Evolutionary conservation across 2,113 vertebrate genomes (phyloP), one percentile per base, ranked within the genome.

Genomic region (Plecotus auritus): DNA sequence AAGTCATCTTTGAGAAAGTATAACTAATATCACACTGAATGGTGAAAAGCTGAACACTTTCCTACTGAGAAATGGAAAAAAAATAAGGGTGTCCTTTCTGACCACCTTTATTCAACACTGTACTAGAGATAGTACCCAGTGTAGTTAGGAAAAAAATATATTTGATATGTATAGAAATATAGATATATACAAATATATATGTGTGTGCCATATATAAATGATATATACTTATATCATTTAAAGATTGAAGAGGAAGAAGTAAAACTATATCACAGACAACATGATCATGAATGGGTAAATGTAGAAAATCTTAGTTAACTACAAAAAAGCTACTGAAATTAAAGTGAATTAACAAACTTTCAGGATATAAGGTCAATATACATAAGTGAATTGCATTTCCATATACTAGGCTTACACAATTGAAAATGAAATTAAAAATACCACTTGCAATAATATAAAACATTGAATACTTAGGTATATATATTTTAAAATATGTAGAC

Each of bases 361-460:
- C 3, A 61, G 59, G 23, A 64, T 56, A 67, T n/a, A 69, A 37
- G 5, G 13, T 59, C n/a, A 88, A 35, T 88, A 32, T n/a, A 86
- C 35, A 72, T 5, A 59, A 59, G 40, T 77, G 32, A 70, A 47
- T 86, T 91, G 9, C 72, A 82, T 56, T 88, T 56, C 32, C 64
- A 8, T 76, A 28, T 59, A 47, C 42, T 51, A 81, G 47, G 20
- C 67, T 76, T 51, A 85, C 74, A 54, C 74, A 85, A 88, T 45
- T 95, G 32, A 88, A 86, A 83, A 85, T 32, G 32, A 93, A 88
- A 91, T 76, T 90, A 30, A 85, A 77, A 76, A 85, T 64, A 30
- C 32, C 30, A 69, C 70, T 70, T 84, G 78, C 0, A 84, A 22
- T 66, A 74, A 81, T 59, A n/a, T 54, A 54, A 72, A 81, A 26